These are phyloP conservation scores for Hybognathus amarus DNA, from an alignment of 2,797 vertebrate genomes.

Conservation along the genomic window DNA sequence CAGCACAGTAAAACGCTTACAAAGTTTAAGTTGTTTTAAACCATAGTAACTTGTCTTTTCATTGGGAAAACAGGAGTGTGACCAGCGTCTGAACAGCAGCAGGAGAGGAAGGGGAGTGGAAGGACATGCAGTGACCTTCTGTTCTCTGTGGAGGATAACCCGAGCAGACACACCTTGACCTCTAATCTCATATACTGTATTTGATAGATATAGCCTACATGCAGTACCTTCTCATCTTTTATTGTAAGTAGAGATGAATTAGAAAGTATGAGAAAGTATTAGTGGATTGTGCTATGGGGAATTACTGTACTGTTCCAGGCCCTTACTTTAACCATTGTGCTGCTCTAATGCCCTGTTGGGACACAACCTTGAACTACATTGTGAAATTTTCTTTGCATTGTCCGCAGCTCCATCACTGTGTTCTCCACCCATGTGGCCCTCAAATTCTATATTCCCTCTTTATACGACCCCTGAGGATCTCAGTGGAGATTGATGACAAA, in stretches of 20 bases:
- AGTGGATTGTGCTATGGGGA: constrained; percentile 47
- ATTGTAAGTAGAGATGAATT: background rate
- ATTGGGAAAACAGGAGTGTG: constrained; percentile 53
- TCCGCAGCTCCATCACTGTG: constrained; percentile 62
- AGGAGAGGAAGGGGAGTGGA: constrained; percentile 65
- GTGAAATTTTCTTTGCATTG: constrained; percentile 71
- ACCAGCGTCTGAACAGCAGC: constrained; percentile 50
- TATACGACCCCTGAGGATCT: constrained; percentile 53
- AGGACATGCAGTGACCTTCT: constrained; percentile 69
- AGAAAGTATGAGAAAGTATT: background rate
- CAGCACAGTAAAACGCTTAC: constrained; percentile 24
- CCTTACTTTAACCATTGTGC: constrained; percentile 74
- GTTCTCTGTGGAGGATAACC: constrained; percentile 66
- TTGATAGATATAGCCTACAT: background rate
- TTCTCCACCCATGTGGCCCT: constrained; percentile 64
- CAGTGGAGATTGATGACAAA: constrained; percentile 42
- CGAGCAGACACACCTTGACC: constrained; percentile 51
- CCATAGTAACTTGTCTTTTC: constrained; percentile 47
- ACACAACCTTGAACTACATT: constrained; percentile 80
- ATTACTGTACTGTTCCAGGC: constrained; percentile 71
- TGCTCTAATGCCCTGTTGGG: constrained; percentile 69
- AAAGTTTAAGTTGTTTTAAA: constrained; percentile 42
- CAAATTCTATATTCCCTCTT: constrained; percentile 69
- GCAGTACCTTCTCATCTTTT: background rate
- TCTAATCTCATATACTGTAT: constrained; percentile 25